Base-by-base conservation (phyloP, 1,140 invertebrate genomes). In the Adelges cooleyi region DNA sequence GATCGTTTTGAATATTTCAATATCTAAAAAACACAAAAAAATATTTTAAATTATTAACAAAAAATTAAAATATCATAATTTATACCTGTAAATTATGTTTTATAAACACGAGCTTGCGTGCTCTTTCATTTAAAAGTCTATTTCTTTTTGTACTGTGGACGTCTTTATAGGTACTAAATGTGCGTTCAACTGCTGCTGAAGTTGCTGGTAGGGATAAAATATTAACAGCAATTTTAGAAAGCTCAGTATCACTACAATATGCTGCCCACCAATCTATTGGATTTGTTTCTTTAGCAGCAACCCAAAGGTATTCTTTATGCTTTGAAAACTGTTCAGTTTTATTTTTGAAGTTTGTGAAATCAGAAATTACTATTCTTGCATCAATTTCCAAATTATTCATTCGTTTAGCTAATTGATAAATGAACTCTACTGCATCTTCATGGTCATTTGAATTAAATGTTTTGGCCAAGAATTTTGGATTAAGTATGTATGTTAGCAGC, bases 91-190 rank as follows among this genome's bases (percentile, higher is more conserved):
- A 49, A 49, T 49, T 49, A 49, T 49, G 48, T 49, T 49, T 49
- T 15, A 49, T 49, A 22, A 49, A 49, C 13, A 25, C 22, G 4
- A 49, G 48, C 27, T 25, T 49, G 22, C 20, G 11, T 3, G 48
- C 22, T 25, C 48, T 49, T 49, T 49, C 48, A 25, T 49, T 49
- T 49, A 49, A n/a, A 49, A 51, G 49, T 51, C 8, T 25, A 25
- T 51, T 51, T 29, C 49, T 29, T 51, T 51, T 51, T 51, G 25
- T n/a, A 51, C 25, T 51, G 8, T 51, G 49, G 6, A 51, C 23
- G n/a, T n/a, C n/a, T n/a, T n/a, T n/a, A n/a, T n/a, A n/a, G n/a
- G n/a, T n/a, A n/a, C n/a, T n/a, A n/a, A 51, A 51, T 27, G 25
- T 51, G 8, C 8, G 25, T 51, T 51, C 23, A 27, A 51, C 15